A percentile compares a stretch with the other conserved stretches of the same genome.
Evolutionary conservation across 2,113 vertebrate species (phyloP).

Genomic region (Trichomycterus rosablanca): DNA sequence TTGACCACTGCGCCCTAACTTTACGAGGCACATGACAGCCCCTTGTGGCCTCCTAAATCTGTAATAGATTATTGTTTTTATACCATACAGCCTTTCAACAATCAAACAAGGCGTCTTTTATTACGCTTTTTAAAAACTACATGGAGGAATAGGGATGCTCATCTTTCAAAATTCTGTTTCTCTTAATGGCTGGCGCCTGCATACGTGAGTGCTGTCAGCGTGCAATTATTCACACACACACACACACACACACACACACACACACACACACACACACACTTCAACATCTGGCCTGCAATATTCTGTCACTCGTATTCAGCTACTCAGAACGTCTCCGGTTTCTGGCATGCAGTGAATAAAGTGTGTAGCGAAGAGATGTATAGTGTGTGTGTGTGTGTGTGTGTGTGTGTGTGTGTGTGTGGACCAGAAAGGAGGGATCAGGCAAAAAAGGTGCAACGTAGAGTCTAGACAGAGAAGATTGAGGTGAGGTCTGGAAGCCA

Average conservation of each 20-base stretch:
- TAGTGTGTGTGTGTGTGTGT: constrained; percentile 27
- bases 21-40: neutral
- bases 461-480: constrained; percentile 88
- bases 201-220: constrained; percentile 6
- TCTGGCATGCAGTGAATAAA: constrained; percentile 13
- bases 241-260: constrained; percentile 24
- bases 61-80: neutral
- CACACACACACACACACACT: constrained; percentile 12
- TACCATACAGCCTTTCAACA: neutral
- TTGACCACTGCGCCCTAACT: neutral
- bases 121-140: neutral
- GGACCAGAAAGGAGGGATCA: constrained; percentile 32
- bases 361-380: neutral
- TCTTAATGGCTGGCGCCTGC: constrained; percentile 4
- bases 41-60: neutral
- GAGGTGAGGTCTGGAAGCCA: constrained; percentile 86
- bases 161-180: constrained; percentile 12
- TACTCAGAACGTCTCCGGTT: constrained; percentile 11
- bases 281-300: constrained; percentile 29
- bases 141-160: neutral
- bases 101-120: constrained; percentile 11
- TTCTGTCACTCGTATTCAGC: constrained; percentile 30
- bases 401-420: constrained; percentile 26
- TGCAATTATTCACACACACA: constrained; percentile 20
- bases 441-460: constrained; percentile 71